Evolutionary conservation across 2,888 invertebrate species (phyloP), one percentile per base, ranked within the genome.

Genomic region (Venusia cambrica): DNA sequence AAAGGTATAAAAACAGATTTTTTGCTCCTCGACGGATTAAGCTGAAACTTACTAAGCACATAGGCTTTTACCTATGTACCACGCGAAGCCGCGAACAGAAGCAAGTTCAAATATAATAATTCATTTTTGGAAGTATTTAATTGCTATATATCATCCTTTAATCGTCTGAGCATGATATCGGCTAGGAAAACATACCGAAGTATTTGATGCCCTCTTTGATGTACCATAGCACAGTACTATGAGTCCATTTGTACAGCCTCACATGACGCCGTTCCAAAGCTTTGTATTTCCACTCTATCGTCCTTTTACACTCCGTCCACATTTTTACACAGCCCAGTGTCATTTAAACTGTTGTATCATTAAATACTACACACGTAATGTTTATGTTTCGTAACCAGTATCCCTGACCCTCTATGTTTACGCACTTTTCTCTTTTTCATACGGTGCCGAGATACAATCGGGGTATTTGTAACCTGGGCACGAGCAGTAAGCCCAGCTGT

Each of bases 101-200:
- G n/a, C n/a, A n/a, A n/a, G n/a, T n/a, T n/a, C n/a, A n/a, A n/a
- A n/a, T n/a, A n/a, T n/a, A n/a, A n/a, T n/a, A n/a, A n/a, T n/a
- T n/a, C n/a, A n/a, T n/a, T n/a, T n/a, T n/a, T n/a, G n/a, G n/a
- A n/a, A n/a, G n/a, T n/a, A n/a, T n/a, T n/a, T n/a, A n/a, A n/a
- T n/a, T n/a, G n/a, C n/a, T n/a, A n/a, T n/a, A n/a, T n/a, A n/a
- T n/a, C n/a, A n/a, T n/a, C n/a, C n/a, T n/a, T n/a, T n/a, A n/a
- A n/a, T n/a, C n/a, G n/a, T n/a, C n/a, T n/a, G n/a, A n/a, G n/a
- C n/a, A n/a, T n/a, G n/a, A n/a, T n/a, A n/a, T n/a, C n/a, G n/a
- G n/a, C n/a, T n/a, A n/a, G n/a, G n/a, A 25, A 31, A 48, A 68
- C 79, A 57, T 77, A 84, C 83, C 81, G 44, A 81, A 75, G 60